Evolutionary conservation across 1,140 invertebrate species (phyloP), one percentile per base, ranked within the genome.

Genomic region (Grapholita molesta): DNA sequence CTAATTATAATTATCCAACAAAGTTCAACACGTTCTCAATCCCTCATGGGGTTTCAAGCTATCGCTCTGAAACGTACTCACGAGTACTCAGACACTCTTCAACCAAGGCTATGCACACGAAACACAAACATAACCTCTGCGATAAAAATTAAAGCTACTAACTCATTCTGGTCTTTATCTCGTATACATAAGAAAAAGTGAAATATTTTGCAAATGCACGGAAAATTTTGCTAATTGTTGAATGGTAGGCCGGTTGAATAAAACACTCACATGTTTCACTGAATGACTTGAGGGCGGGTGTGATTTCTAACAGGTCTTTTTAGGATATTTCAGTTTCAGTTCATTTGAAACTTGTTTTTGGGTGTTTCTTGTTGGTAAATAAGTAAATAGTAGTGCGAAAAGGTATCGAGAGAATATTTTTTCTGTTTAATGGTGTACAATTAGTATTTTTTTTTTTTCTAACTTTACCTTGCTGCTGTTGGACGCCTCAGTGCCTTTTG

Each of bases 71-170:
- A 67, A 67, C 65, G 32, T 48, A 67, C 73, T 70, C 67, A 67
- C 71, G 42, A 61, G 68, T 61, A 77, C 75, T 77, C 68, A 74
- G 72, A 77, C 70, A 24, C 73, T 72, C 75, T 77, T 66, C 28
- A 73, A 30, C 67, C 55, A 5, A 25, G 68, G 65, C 55, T 61
- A 30, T 61, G 55, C 55, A 61, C 53, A 12, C 57, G 33, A 65
- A 30, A 18, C 12, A 32, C 48, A 30, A 48, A 38, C 65, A 21
- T 70, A 73, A 69, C 2, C n/a, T 69, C 64, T 72, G 71, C 61
- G 15, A 53, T 23, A 67, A 64, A 74, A 73, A 68, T 61, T 12
- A 8, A 0, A 61, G 6, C 6, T 15, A 28, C n/a, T 28, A 12
- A 12, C 24, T 15, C n/a, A 15, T 61, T 61, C 15, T 61, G 25